Conservation (phyloP, 2,113 vertebrate genomes). For the Morphnarchus princeps region DNA sequence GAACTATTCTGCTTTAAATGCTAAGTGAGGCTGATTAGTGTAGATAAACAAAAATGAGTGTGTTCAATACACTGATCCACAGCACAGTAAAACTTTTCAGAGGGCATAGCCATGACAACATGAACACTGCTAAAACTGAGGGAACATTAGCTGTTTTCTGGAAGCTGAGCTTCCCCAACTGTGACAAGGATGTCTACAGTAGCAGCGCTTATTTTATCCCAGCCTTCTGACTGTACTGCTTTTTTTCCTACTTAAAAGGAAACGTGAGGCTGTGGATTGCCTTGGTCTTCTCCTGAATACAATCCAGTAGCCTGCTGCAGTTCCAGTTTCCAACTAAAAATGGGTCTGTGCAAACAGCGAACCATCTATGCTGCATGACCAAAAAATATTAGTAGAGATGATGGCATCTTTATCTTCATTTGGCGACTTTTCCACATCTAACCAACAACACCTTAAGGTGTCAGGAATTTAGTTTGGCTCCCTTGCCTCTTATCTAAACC, state of each 20-base stretch:
- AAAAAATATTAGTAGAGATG: not conserved
- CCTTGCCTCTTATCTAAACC: not conserved
- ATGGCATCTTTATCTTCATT: not conserved
- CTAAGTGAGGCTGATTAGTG: not conserved
- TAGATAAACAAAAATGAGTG: not conserved
- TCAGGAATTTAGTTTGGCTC: not conserved
- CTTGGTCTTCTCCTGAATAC: not conserved
- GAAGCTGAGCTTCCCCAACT: not conserved
- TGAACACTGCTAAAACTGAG: not conserved
- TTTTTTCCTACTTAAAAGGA: not conserved
- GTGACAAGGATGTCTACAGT: not conserved
- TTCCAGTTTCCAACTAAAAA: not conserved
- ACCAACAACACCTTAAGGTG: not conserved
- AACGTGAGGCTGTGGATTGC: not conserved
- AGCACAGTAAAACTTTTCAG: not conserved
- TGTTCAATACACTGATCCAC: not conserved
- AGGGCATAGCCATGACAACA: not conserved
- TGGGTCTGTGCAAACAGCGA: not conserved
- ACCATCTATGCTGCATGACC: not conserved
- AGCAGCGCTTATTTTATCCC: not conserved
- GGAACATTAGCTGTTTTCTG: not conserved
- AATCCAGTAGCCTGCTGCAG: not conserved
- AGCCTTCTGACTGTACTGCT: not conserved
- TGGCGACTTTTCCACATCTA: not conserved
- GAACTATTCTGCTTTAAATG: not conserved